These are phyloP conservation scores for Acanthoscelides obtectus DNA, from an alignment of 2,888 invertebrate species.

Conservation along the genomic window DNA sequence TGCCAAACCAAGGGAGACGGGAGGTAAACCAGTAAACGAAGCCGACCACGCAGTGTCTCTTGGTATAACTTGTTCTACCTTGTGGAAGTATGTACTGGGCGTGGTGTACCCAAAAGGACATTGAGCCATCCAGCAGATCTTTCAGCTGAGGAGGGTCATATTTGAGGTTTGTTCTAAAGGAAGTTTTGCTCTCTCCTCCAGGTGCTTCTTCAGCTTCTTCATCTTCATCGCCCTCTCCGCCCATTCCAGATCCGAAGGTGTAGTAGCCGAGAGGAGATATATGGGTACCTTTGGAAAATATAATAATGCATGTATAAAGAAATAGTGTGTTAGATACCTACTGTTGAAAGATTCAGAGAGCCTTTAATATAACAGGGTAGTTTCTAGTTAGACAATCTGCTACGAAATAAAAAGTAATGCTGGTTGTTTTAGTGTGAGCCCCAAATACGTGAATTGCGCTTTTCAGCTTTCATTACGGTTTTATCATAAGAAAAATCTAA, in stretches of 20 bases:
- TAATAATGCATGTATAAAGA: background rate
- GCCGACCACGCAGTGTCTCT: no score
- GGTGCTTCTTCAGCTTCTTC: slow-evolving; percentile 47
- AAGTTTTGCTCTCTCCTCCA: slow-evolving; percentile 34
- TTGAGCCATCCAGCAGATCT: slow-evolving; percentile 61
- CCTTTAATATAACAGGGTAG: no score
- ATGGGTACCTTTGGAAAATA: slow-evolving; percentile 51
- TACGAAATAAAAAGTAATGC: no score
- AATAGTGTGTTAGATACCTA: background rate
- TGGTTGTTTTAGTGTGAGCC: no score
- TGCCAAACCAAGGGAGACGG: no score
- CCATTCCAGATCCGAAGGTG: slow-evolving; percentile 61
- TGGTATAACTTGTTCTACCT: no score
- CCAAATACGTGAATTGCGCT: no score
- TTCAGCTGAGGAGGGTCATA: slow-evolving; percentile 67
- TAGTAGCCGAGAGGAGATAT: slow-evolving; percentile 78
- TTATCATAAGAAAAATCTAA: no score
- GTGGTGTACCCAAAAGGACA: slow-evolving; percentile 83
- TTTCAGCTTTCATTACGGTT: no score
- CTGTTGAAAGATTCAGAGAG: background rate
- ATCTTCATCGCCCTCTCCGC: slow-evolving; percentile 58
- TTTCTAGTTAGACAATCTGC: no score
- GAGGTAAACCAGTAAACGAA: no score
- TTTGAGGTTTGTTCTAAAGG: slow-evolving; percentile 57
- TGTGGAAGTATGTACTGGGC: slow-evolving; percentile 72